Evolutionary conservation across 2,113 vertebrate genomes (phyloP), one percentile per base, ranked within the genome.

Genomic region (Shinisaurus crocodilurus): DNA sequence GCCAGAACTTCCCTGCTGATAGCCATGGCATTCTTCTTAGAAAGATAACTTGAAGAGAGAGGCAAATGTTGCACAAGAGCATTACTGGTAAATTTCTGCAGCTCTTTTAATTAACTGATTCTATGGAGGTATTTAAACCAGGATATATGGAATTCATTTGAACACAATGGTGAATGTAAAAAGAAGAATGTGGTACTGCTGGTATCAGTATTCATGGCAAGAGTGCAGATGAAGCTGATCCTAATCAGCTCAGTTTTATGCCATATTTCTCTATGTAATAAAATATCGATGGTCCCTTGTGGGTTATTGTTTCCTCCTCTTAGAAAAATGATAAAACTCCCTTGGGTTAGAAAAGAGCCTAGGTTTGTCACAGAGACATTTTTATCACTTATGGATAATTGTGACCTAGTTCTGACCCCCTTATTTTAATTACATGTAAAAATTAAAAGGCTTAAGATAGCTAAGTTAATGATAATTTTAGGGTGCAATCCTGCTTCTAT

Each of bases 391-490:
- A 29, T 85, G n/a, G 63, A 77, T 79, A 91, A 72, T 79, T 76
- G 74, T 85, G 63, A 50, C 34, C 83, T 93, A 79, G 1, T 18
- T 18, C 75, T 37, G 1, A 1, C 90, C 5, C 5, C 15, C 89
- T 67, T 6, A 1, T 75, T 9, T 70, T 90, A 93, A 6, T 40
- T 86, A 75, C 16, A 4, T 82, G 15, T 69, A 89, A 82, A 91
- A 94, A 93, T 87, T 70, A 89, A 81, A 93, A 82, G 7, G 20
- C 54, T 8, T 1, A 84, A 83, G 23, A 89, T 89, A 92, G 74
- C 40, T 2, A 91, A 91, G 88, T 74, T 29, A 45, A 84, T 88
- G 45, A 3, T 79, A 79, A 85, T 70, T 85, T 63, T 29, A 48
- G 69, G 54, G 57, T 89, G 27, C 18, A 75, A 43, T 72, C 32